Conservation (phyloP, 2,113 vertebrate genomes). For the Eubucco bourcierii region DNA sequence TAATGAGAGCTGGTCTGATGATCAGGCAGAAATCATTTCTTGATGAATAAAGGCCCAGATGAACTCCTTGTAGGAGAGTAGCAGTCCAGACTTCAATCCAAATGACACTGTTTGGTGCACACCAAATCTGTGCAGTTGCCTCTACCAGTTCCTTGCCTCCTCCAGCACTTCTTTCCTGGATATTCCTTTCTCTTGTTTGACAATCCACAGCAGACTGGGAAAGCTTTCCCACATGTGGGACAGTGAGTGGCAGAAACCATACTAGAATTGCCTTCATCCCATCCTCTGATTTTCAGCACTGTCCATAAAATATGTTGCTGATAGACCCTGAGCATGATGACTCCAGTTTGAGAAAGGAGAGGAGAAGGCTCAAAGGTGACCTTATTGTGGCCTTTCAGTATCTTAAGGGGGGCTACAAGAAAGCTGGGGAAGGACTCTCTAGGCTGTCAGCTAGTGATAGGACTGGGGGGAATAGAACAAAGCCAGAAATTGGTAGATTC, state of each 20-base stretch:
- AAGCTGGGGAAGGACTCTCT: too few species aligned
- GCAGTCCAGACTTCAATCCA: not conserved
- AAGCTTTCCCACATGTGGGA: not conserved
- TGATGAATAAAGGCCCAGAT: not conserved
- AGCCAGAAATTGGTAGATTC: too few species aligned
- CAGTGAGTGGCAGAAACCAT: accelerated
- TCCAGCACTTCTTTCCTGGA: not conserved
- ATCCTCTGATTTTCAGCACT: not conserved
- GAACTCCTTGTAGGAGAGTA: not conserved
- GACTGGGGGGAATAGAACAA: too few species aligned
- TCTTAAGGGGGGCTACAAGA: too few species aligned
- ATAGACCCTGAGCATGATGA: accelerated
- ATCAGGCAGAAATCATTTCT: not conserved
- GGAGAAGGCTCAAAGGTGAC: too few species aligned
- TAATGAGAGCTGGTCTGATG: not conserved
- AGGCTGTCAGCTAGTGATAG: too few species aligned
- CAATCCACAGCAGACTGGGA: accelerated
- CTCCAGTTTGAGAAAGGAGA: not conserved
- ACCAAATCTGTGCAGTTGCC: not conserved
- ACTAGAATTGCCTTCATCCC: too few species aligned
- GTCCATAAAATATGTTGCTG: accelerated
- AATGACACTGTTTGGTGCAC: accelerated
- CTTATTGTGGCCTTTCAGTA: too few species aligned
- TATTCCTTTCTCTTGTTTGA: not conserved
- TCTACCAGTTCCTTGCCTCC: not conserved